These are phyloP conservation scores for Heptranchias perlo DNA, from an alignment of 2,113 vertebrate genomes.

Conservation along the genomic window DNA sequence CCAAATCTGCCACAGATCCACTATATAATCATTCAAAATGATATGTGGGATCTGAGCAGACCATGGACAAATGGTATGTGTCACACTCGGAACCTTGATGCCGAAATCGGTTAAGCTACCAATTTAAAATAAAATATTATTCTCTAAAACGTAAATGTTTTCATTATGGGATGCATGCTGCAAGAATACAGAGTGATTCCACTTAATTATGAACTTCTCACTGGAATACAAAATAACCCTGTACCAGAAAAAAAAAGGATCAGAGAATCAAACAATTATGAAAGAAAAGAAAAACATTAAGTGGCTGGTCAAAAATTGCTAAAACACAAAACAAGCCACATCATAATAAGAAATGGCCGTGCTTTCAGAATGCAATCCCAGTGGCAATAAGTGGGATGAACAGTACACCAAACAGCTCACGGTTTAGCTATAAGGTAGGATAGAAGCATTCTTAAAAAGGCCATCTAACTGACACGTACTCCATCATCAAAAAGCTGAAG, in stretches of 20 bases:
- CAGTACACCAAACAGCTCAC: neutral
- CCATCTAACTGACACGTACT: neutral
- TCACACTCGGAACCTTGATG: neutral
- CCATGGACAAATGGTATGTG: neutral
- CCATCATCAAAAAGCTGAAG: conserved; percentile 24
- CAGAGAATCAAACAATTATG: neutral
- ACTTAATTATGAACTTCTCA: neutral
- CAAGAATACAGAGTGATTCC: conserved; percentile 12
- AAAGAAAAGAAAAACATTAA: neutral
- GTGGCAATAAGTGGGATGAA: neutral
- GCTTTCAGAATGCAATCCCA: conserved; percentile 11
- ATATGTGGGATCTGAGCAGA: neutral
- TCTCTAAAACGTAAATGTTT: neutral
- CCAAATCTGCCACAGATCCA: neutral
- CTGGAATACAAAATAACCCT: neutral
- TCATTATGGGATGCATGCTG: neutral
- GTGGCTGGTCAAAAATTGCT: conserved; percentile 26
- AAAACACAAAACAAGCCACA: conserved; percentile 31
- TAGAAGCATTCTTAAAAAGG: neutral
- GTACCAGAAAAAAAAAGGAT: neutral
- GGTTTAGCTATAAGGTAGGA: neutral
- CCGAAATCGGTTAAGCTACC: neutral
- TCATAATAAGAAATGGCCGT: conserved; percentile 20
- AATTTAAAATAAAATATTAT: neutral
- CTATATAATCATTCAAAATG: neutral